phyloP scores from a whole-genome alignment of 2,888 invertebrate species.

The Xestoiulus laeticollis region DNA sequence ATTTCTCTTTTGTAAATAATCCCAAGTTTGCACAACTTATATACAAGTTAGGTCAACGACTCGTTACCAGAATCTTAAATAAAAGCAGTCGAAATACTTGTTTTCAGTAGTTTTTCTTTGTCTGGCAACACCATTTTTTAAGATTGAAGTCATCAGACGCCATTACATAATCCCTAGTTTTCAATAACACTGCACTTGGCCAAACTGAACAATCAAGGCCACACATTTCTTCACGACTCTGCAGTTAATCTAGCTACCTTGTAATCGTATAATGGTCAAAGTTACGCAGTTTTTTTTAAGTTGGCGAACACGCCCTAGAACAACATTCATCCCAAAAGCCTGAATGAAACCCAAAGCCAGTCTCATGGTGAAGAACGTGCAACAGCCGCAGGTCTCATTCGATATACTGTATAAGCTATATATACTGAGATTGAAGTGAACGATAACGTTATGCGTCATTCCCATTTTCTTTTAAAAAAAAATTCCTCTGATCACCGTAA shows the following conservation, averaged over 20 bases:
- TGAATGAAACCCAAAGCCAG: neutral
- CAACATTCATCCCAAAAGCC: neutral
- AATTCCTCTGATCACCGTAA: neutral
- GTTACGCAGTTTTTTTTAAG: neutral
- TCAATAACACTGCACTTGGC: neutral
- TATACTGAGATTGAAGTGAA: neutral
- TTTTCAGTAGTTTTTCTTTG: neutral
- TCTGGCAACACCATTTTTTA: neutral
- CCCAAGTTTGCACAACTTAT: too few species aligned
- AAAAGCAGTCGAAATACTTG: neutral
- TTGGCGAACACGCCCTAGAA: neutral
- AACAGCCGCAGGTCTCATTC: neutral
- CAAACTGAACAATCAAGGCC: neutral
- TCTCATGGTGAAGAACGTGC: neutral
- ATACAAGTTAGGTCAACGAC: neutral
- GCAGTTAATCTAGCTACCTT: neutral
- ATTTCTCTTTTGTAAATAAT: too few species aligned
- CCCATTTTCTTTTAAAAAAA: neutral
- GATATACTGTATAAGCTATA: neutral
- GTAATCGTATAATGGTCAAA: neutral
- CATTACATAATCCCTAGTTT: neutral
- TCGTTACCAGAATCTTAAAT: neutral
- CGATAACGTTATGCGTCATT: neutral
- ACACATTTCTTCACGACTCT: neutral
- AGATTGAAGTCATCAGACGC: neutral